Conservation (phyloP, 2,113 vertebrate genomes). For the Desmodus rotundus region DNA sequence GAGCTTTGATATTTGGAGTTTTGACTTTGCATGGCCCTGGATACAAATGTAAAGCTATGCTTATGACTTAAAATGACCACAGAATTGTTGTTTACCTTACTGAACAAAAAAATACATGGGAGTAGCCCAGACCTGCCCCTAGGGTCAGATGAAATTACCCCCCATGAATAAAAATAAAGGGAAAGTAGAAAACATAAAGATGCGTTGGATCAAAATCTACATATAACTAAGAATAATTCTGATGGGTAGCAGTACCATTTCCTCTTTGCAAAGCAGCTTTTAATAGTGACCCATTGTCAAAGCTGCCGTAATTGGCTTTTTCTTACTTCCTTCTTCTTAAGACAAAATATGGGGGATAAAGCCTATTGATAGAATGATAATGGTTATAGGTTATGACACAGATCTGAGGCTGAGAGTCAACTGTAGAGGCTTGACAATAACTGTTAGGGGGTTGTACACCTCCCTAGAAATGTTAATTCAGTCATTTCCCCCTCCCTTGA, state of each 20-base stretch:
- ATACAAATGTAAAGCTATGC: background rate
- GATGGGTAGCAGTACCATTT: background rate
- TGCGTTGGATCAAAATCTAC: background rate
- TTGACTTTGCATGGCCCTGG: background rate
- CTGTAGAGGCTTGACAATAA: background rate
- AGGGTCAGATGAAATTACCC: background rate
- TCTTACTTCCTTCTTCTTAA: background rate
- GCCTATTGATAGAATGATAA: background rate
- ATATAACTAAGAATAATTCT: background rate
- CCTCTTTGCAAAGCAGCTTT: slow-evolving; percentile 17
- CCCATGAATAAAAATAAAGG: background rate
- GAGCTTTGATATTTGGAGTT: background rate
- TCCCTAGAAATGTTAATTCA: background rate
- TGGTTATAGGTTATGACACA: background rate
- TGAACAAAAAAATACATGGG: background rate
- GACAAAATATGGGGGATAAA: background rate
- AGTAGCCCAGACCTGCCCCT: background rate
- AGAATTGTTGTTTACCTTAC: background rate
- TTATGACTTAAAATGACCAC: background rate
- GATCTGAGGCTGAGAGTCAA: background rate
- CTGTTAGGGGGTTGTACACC: background rate
- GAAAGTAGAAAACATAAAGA: background rate
- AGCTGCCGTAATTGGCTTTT: background rate
- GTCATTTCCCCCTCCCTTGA: background rate
- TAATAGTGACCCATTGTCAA: background rate